Conservation (phyloP, 1,140 invertebrate genomes). For the Olivierus martensii region DNA sequence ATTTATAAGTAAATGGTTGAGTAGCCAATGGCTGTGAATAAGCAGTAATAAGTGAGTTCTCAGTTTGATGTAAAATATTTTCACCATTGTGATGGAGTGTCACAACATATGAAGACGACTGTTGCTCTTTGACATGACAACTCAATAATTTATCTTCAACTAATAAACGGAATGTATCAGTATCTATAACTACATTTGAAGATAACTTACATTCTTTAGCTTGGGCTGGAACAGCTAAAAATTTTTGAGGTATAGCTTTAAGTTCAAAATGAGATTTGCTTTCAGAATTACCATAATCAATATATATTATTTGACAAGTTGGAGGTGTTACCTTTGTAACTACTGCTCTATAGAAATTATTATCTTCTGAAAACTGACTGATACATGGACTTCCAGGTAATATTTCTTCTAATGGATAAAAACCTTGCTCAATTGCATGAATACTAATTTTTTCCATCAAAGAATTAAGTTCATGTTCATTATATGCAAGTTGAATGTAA, state of each 20-base stretch:
- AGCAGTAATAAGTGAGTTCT: too few relatives aligned
- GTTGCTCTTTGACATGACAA: constrained; percentile 1
- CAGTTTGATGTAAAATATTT: neutral
- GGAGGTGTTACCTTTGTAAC: neutral
- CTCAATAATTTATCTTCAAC: neutral
- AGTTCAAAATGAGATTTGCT: constrained; percentile 26
- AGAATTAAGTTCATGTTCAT: constrained; percentile 4
- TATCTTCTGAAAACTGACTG: neutral
- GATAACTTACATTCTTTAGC: constrained; percentile 56
- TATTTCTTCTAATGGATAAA: constrained; percentile 1
- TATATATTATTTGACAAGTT: constrained; percentile 41
- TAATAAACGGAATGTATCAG: constrained; percentile 10
- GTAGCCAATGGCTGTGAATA: too few relatives aligned
- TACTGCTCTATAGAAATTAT: neutral
- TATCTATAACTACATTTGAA: constrained; percentile 15
- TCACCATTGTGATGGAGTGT: neutral
- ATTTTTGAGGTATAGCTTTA: constrained; percentile 37
- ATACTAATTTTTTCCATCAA: constrained; percentile 5
- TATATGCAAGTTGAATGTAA: constrained; percentile 4
- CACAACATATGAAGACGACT: neutral
- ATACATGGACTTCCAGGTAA: neutral
- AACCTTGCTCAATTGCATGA: neutral
- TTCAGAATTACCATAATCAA: constrained; percentile 64
- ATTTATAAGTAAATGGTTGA: neutral
- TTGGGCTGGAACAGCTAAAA: constrained; percentile 47